Evolutionary conservation across 2,888 invertebrate genomes (phyloP).

Genomic region (Marronus borbonicus): DNA sequence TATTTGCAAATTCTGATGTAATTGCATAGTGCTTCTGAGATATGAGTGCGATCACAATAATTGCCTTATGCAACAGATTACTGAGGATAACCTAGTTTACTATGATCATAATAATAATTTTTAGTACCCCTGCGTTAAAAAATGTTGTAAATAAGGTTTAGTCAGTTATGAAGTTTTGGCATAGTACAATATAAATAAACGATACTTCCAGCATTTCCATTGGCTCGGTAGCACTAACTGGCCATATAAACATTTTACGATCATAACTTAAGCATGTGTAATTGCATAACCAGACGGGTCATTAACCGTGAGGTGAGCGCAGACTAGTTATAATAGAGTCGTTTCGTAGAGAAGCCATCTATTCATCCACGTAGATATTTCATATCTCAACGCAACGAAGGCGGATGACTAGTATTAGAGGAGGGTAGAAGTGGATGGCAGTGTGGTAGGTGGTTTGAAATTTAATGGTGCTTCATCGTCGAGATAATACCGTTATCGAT

Average conservation of each 20-base stretch:
- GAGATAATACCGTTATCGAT: constrained; percentile 35
- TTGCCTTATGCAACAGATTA: too few species aligned
- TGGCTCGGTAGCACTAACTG: too few species aligned
- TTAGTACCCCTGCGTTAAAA: too few species aligned
- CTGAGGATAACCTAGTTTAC: too few species aligned
- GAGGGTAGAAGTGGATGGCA: background rate
- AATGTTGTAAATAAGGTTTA: too few species aligned
- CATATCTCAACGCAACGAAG: background rate
- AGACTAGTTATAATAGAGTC: background rate
- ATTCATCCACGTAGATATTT: background rate
- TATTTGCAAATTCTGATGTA: too few species aligned
- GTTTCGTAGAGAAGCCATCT: background rate
- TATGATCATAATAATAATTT: too few species aligned
- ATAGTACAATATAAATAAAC: too few species aligned
- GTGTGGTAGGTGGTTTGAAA: constrained; percentile 9
- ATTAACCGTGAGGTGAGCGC: background rate
- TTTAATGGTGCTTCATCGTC: constrained; percentile 11
- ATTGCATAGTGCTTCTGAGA: too few species aligned
- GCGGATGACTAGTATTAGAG: background rate
- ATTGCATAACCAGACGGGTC: background rate
- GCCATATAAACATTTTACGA: constrained; percentile 20
- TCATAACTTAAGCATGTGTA: background rate
- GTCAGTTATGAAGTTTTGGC: too few species aligned
- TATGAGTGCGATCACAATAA: too few species aligned
- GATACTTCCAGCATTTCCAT: too few species aligned